phyloP scores from a whole-genome alignment of 2,888 invertebrate species.

The Buathra laborator region DNA sequence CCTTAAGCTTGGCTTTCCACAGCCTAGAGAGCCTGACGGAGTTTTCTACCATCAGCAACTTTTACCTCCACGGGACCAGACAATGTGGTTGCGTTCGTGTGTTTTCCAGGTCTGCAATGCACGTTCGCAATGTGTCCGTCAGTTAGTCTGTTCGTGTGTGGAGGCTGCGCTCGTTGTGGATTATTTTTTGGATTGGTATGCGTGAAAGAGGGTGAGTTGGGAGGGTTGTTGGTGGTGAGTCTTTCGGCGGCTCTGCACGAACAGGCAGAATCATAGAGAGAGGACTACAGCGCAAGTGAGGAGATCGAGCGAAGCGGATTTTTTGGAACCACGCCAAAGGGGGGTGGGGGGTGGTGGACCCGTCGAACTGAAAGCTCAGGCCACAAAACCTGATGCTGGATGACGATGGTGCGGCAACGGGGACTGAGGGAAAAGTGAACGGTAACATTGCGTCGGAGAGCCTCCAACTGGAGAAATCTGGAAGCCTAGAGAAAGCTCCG shows the following conservation, averaged over 20 bases:
- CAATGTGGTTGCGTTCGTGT: not conserved
- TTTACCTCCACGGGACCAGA: not conserved
- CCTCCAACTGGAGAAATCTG: constrained; percentile 54
- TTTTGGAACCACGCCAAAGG: constrained; percentile 66
- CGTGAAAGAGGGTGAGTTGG: not conserved
- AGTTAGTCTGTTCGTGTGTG: no score
- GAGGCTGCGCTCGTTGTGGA: not conserved
- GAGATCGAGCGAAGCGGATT: constrained; percentile 60
- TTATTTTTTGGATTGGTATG: not conserved
- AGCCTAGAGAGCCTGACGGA: not conserved
- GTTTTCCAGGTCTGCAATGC: constrained; percentile 21
- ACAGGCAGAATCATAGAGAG: constrained; percentile 14
- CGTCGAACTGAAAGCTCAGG: constrained; percentile 64
- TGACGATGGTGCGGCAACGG: constrained; percentile 46
- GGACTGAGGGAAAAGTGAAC: constrained; percentile 6
- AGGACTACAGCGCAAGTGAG: constrained; percentile 17
- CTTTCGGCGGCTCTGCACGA: constrained; percentile 25
- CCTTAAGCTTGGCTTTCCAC: constrained; percentile 1
- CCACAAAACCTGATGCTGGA: constrained; percentile 52
- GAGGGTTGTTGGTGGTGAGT: constrained; percentile 15
- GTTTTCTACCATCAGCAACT: constrained; percentile 21
- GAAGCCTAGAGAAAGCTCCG: constrained; percentile 46
- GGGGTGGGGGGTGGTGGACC: not conserved
- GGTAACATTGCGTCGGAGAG: constrained; percentile 9
- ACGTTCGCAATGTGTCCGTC: constrained; percentile 23